Evolutionary conservation across 2,113 vertebrate species (phyloP).

Genomic region (Numida meleagris): DNA sequence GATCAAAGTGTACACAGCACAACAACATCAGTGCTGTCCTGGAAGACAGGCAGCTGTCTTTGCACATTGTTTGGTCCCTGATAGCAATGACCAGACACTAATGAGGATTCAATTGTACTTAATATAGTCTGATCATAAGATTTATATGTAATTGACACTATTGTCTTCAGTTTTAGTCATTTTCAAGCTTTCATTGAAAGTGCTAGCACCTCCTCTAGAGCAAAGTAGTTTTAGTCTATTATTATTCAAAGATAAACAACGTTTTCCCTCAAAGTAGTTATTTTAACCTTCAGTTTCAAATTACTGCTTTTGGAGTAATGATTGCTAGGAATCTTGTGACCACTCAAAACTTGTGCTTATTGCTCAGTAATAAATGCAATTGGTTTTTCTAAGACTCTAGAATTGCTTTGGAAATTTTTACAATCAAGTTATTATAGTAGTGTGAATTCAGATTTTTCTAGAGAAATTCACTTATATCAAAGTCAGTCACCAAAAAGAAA

Average conservation of each 20-base stretch:
- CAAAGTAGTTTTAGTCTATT: neutral
- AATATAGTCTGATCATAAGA: neutral
- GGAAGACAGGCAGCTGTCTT: neutral
- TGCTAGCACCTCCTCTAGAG: neutral
- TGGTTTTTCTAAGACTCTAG: neutral
- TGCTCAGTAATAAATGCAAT: neutral
- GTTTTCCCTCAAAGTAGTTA: neutral
- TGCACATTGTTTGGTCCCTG: accelerated
- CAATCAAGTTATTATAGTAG: neutral
- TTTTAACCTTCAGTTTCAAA: conserved; percentile 29
- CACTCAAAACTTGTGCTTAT: neutral
- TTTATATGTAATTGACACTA: neutral
- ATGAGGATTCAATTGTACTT: neutral
- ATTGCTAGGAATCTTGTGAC: neutral
- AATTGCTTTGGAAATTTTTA: neutral
- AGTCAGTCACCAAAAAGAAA: neutral
- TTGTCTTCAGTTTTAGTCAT: neutral
- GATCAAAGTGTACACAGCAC: accelerated
- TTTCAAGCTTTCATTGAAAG: neutral
- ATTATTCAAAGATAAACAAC: neutral
- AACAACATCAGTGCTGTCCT: neutral
- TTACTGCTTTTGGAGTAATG: neutral
- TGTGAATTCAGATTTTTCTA: neutral
- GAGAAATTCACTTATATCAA: neutral
- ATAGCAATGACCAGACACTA: neutral